Evolutionary conservation across 2,113 vertebrate species (phyloP).

Genomic region (Peromyscus polionotus): DNA sequence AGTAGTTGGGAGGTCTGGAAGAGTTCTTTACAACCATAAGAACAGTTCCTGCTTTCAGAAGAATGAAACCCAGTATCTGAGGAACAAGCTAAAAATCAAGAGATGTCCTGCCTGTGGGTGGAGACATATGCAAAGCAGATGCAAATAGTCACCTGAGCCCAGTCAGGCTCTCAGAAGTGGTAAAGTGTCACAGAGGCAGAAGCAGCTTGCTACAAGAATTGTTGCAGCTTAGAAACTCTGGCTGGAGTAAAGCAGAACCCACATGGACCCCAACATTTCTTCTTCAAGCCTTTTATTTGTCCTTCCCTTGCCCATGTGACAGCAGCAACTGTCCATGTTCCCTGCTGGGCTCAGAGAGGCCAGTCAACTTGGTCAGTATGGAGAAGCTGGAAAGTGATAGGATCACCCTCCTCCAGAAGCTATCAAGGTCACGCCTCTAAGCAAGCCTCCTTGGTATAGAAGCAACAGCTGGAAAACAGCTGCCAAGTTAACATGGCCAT

Average conservation of each 20-base stretch:
- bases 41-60: neutral
- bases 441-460: neutral
- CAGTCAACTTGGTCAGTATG: neutral
- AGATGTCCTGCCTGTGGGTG: neutral
- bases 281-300: neutral
- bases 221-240: neutral
- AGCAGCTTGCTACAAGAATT: neutral
- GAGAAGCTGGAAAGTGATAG: neutral
- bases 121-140: constrained; percentile 8
- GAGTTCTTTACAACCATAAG: neutral
- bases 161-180: neutral
- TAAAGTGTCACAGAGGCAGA: neutral
- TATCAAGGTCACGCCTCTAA: neutral
- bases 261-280: neutral
- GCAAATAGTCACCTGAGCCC: neutral
- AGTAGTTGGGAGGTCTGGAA: neutral
- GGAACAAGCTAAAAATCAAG: neutral
- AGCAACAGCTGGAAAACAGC: constrained; percentile 52
- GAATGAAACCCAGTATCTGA: neutral
- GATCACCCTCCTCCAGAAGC: neutral
- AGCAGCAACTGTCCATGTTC: neutral
- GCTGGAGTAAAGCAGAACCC: neutral
- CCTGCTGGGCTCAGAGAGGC: neutral
- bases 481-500: neutral
- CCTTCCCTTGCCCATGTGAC: neutral